Percentiles rank a stretch among this genome's conserved stretches.
phyloP scores from a whole-genome alignment of 2,888 invertebrate genomes.

The Pharmacophagus antenor region DNA sequence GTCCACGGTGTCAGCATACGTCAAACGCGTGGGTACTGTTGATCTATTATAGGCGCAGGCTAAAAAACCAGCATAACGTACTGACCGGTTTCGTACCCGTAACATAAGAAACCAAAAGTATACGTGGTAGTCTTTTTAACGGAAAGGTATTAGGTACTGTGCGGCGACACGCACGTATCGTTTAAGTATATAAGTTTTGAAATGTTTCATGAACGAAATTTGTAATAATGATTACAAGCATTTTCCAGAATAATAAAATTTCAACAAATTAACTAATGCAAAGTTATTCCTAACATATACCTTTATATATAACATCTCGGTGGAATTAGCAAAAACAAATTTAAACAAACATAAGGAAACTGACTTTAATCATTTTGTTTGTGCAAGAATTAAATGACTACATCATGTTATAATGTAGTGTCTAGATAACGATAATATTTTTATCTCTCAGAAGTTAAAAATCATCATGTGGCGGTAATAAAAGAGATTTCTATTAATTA shows the following conservation, averaged over 20 bases:
- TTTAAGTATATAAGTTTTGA: too few relatives aligned
- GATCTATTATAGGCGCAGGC: conserved; percentile 11
- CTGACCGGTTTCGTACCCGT: conserved; percentile 25
- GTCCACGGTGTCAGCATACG: conserved; percentile 1
- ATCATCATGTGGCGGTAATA: neutral
- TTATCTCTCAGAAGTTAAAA: neutral
- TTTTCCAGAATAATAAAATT: too few relatives aligned
- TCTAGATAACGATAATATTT: neutral
- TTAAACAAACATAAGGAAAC: neutral
- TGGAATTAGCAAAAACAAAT: neutral
- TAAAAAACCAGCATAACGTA: conserved; percentile 13
- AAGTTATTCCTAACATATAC: neutral
- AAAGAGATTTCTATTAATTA: neutral
- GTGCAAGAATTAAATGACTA: neutral
- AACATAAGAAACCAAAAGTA: conserved; percentile 18
- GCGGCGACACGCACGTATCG: neutral
- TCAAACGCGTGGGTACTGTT: conserved; percentile 2
- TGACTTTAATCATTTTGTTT: neutral
- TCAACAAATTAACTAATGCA: too few relatives aligned
- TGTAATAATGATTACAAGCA: too few relatives aligned
- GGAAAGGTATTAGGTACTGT: neutral
- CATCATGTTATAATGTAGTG: neutral
- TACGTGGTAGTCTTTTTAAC: conserved; percentile 1
- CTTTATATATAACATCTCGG: neutral
- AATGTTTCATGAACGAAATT: too few relatives aligned